phyloP scores from a whole-genome alignment of 2,888 invertebrate genomes.

The Phyllotreta cruciferae region DNA sequence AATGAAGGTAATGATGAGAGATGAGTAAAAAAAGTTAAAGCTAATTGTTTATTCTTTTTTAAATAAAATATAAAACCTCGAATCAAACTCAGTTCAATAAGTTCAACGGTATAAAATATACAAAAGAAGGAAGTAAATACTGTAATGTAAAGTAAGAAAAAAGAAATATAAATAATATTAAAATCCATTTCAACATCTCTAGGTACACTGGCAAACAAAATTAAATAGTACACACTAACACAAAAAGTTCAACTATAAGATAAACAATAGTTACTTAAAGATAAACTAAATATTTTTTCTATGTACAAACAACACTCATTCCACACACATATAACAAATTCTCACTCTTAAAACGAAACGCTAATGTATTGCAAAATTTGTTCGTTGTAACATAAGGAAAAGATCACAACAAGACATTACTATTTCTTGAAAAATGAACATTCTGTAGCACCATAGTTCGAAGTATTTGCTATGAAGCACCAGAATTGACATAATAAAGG shows the following conservation, averaged over 20 bases:
- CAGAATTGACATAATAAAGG: conserved; percentile 51
- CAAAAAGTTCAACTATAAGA: conserved; percentile 47
- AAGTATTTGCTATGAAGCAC: conserved; percentile 57
- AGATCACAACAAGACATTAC: conserved; percentile 49
- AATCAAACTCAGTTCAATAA: conserved; percentile 46
- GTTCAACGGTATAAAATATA: conserved; percentile 38
- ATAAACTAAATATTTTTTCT: conserved; percentile 50
- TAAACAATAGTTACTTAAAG: conserved; percentile 51
- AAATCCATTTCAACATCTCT: conserved; percentile 47
- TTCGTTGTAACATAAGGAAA: conserved; percentile 49
- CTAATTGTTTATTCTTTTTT: conserved; percentile 41
- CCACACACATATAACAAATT: conserved; percentile 44
- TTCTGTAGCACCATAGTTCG: conserved; percentile 59
- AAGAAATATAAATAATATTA: conserved; percentile 44
- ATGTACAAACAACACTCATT: conserved; percentile 51
- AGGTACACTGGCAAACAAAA: conserved; percentile 51
- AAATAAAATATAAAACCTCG: conserved; percentile 44
- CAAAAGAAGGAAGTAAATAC: conserved; percentile 52
- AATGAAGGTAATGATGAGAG: conserved; percentile 38
- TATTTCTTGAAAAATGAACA: conserved; percentile 36
- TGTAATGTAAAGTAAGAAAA: conserved; percentile 54
- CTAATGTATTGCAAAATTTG: conserved; percentile 50
- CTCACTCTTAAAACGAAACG: conserved; percentile 46
- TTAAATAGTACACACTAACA: conserved; percentile 55
- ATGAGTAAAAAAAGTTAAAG: conserved; percentile 45